Evolutionary conservation across 2,888 invertebrate species (phyloP).

Genomic region (Limnephilus lunatus): DNA sequence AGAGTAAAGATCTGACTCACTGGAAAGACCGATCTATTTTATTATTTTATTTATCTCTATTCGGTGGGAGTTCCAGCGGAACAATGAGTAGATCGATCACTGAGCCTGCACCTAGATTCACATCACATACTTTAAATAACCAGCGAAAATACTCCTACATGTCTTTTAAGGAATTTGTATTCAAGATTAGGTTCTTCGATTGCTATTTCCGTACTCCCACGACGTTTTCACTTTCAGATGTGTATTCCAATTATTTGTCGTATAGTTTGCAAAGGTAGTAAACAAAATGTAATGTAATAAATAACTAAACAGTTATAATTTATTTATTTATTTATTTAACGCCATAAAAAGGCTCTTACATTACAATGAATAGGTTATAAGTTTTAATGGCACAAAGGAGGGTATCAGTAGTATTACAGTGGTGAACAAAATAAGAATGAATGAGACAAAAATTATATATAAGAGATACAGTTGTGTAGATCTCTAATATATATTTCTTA

Average conservation of each 20-base stretch:
- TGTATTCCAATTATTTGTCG: background rate
- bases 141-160: slow-evolving; percentile 2
- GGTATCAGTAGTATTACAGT: no score
- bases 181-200: background rate
- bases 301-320: no score
- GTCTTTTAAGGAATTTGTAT: background rate
- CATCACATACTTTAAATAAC: background rate
- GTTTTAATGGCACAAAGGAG: no score
- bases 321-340: no score
- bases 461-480: no score
- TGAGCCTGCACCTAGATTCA: background rate
- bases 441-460: no score
- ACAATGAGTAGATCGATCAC: slow-evolving; percentile 2
- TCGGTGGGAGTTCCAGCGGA: background rate
- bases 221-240: background rate
- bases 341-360: no score
- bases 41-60: background rate
- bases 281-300: no score
- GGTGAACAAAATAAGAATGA: no score
- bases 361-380: no score
- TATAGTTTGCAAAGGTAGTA: no score
- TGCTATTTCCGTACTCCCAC: background rate
- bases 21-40: background rate
- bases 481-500: no score
- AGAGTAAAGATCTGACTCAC: background rate